These are phyloP conservation scores for Lissocephala sabroskyi DNA, from an alignment of 2,888 invertebrate species.

Conservation along the genomic window DNA sequence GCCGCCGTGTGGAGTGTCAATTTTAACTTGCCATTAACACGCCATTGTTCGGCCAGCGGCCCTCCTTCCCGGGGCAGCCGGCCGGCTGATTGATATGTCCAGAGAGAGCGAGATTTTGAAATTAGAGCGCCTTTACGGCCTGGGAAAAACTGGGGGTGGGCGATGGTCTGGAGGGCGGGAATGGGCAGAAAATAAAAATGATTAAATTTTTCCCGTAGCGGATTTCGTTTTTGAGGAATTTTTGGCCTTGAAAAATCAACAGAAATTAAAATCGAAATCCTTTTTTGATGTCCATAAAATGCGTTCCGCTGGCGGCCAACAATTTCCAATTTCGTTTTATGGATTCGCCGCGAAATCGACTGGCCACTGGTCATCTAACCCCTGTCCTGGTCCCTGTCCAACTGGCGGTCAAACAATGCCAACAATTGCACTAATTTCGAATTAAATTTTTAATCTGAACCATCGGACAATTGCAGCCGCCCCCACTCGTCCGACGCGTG, in stretches of 20 bases:
- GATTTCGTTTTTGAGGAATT: neutral
- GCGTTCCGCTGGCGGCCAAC: conserved; percentile 18
- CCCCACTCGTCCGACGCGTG: conserved; percentile 32
- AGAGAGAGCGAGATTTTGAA: conserved; percentile 19
- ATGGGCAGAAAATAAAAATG: neutral
- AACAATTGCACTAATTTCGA: conserved; percentile 70
- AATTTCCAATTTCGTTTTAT: no score
- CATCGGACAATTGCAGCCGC: conserved; percentile 26
- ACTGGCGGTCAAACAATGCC: conserved; percentile 42
- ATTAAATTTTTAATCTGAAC: conserved; percentile 64
- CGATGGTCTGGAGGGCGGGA: neutral
- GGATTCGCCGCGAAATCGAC: no score
- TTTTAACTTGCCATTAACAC: conserved; percentile 64
- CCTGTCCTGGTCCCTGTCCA: conserved; percentile 8
- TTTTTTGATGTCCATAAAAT: conserved; percentile 38
- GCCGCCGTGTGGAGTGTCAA: conserved; percentile 48
- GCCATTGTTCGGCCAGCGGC: conserved; percentile 45
- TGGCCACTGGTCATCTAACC: no score
- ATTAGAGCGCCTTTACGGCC: conserved; percentile 3
- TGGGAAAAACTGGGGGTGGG: neutral
- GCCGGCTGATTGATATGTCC: conserved; percentile 50
- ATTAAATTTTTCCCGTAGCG: neutral
- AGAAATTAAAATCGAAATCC: conserved; percentile 25
- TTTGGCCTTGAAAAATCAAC: conserved; percentile 1
- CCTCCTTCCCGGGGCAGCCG: neutral